Conservation (phyloP, 2,113 vertebrate genomes). For the Tragelaphus scriptus region DNA sequence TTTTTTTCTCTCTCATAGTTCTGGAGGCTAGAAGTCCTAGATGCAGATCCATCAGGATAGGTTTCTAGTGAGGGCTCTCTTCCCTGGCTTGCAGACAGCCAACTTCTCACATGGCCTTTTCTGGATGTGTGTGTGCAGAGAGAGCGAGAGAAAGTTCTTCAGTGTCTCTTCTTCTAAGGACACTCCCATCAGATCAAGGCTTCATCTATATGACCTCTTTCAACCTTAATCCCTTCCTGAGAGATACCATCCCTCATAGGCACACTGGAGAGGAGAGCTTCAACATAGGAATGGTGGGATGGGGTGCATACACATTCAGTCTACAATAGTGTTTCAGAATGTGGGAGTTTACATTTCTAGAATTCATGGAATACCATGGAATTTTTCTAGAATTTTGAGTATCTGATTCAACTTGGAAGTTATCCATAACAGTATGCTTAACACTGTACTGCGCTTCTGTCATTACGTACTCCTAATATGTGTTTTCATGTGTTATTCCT, state of each 20-base stretch:
- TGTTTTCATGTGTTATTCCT: slow-evolving; percentile 14
- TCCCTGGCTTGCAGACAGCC: neutral
- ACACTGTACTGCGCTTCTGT: neutral
- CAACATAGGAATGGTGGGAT: neutral
- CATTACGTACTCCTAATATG: neutral
- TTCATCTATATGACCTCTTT: neutral
- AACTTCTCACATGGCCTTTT: neutral
- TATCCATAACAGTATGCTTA: neutral
- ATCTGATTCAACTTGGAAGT: neutral
- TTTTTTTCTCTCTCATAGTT: neutral
- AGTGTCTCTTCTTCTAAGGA: neutral
- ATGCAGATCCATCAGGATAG: neutral
- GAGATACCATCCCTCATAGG: neutral
- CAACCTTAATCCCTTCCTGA: neutral
- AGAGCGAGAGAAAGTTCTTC: neutral
- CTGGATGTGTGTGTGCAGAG: neutral
- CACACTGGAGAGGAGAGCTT: neutral
- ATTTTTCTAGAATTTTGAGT: neutral
- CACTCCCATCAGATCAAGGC: neutral
- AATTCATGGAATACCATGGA: neutral
- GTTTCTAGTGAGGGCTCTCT: neutral
- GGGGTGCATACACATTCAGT: neutral
- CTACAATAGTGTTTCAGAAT: neutral
- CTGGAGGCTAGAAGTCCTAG: neutral
- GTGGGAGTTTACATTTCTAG: neutral